Conservation (phyloP, 2,113 vertebrate species). For the Lagopus muta region DNA sequence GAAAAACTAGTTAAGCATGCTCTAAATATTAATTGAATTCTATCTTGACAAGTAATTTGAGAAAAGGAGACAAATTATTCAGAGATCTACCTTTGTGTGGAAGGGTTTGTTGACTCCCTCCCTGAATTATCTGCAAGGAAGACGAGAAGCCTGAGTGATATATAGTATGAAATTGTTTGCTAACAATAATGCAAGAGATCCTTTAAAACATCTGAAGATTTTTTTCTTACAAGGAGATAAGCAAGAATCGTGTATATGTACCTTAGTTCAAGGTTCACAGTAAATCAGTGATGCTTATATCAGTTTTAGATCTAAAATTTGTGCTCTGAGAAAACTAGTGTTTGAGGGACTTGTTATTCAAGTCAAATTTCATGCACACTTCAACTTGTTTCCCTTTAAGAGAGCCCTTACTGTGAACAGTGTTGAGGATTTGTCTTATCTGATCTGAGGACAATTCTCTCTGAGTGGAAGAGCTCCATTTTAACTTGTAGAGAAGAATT, state of each 20-base stretch:
- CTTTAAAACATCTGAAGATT: slow-evolving; percentile 18
- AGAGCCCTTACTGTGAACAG: background rate
- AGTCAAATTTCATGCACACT: background rate
- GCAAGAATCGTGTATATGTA: background rate
- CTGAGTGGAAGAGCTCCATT: background rate
- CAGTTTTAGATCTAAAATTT: background rate
- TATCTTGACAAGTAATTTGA: background rate
- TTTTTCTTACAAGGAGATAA: slow-evolving; percentile 3
- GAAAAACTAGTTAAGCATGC: background rate
- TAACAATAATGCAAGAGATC: background rate
- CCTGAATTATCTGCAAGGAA: background rate
- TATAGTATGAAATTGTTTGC: background rate
- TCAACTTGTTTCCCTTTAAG: background rate
- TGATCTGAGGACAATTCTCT: background rate
- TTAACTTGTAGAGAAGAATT: background rate
- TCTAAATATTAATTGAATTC: background rate
- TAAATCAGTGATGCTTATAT: background rate
- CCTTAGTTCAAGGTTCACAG: background rate
- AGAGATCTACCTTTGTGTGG: background rate
- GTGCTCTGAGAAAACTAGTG: background rate
- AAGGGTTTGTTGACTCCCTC: background rate
- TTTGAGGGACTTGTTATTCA: background rate
- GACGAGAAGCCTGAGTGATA: background rate
- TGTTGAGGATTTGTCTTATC: background rate
- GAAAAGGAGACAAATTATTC: background rate